Evolutionary conservation across 1,140 invertebrate species (phyloP).

Genomic region (Drosophila tsacasi): DNA sequence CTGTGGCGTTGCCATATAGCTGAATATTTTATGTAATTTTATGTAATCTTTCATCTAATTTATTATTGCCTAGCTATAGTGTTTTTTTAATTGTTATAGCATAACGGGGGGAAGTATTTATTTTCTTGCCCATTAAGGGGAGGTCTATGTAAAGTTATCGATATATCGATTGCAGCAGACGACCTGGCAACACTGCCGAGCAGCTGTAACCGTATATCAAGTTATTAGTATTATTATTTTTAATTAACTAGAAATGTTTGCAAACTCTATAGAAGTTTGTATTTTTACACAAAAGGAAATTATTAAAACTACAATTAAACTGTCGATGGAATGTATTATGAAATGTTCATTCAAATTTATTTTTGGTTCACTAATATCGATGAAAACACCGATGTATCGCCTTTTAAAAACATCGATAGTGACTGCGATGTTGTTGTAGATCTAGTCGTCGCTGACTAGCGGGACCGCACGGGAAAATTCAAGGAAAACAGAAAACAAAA

Average conservation of each 20-base stretch:
- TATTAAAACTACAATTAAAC: background rate
- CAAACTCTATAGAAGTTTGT: background rate
- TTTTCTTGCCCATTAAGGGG: slow-evolving; percentile 16
- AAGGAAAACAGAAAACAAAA: slow-evolving; percentile 17
- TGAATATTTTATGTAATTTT: slow-evolving; percentile 33
- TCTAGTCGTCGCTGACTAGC: slow-evolving; percentile 59
- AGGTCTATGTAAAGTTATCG: slow-evolving; percentile 49
- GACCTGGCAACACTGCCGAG: slow-evolving; percentile 47
- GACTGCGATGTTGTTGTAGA: background rate
- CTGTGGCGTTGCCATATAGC: slow-evolving; percentile 56
- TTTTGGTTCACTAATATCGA: background rate
- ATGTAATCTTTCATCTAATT: slow-evolving; percentile 16
- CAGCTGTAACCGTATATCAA: slow-evolving; percentile 46
- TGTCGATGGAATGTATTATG: too few relatives aligned
- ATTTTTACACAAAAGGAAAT: background rate
- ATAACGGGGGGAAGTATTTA: slow-evolving; percentile 31
- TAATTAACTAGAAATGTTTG: background rate
- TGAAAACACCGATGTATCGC: background rate
- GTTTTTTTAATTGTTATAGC: slow-evolving; percentile 17
- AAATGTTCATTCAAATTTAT: background rate
- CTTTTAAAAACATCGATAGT: background rate
- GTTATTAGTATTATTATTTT: too few relatives aligned
- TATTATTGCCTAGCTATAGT: slow-evolving; percentile 21
- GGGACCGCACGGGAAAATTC: slow-evolving; percentile 41
- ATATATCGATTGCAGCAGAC: slow-evolving; percentile 49